These are phyloP conservation scores for Alfaro cultratus DNA, from an alignment of 2,797 vertebrate species.

Conservation along the genomic window DNA sequence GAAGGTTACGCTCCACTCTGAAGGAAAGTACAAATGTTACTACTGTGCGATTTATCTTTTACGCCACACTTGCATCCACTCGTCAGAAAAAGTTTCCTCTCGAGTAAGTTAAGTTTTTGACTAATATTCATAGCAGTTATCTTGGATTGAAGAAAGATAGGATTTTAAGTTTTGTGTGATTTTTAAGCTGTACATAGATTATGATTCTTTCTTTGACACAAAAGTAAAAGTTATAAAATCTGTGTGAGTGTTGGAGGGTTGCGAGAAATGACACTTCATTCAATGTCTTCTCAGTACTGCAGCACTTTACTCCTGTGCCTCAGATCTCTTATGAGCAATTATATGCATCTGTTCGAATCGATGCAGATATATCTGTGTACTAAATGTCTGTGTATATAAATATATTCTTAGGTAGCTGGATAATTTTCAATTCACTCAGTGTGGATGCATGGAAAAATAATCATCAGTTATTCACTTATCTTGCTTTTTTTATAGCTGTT, in stretches of 20 bases:
- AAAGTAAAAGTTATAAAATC: not conserved
- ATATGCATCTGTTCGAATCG: not conserved
- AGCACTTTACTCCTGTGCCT: not conserved
- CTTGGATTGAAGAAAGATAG: not conserved
- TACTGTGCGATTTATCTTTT: not conserved
- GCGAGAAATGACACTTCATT: not conserved
- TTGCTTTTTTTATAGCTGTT: conserved; percentile 35
- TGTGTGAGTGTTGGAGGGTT: not conserved
- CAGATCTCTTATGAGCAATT: not conserved
- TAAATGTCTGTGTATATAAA: not conserved
- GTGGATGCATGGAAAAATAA: conserved; percentile 34
- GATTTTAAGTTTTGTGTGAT: not conserved
- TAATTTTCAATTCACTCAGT: conserved; percentile 43
- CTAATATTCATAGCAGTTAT: not conserved
- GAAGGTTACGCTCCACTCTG: not conserved
- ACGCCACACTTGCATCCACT: not conserved
- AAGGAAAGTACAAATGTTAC: not conserved
- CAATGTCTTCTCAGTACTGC: not conserved
- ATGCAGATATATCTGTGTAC: not conserved
- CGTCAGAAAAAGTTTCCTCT: not conserved
- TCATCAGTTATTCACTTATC: conserved; percentile 26
- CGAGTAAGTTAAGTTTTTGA: not conserved
- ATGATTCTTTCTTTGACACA: not conserved
- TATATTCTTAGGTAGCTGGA: conserved; percentile 13
- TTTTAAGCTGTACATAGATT: not conserved